Percentiles rank a stretch among this genome's conserved stretches.
Evolutionary conservation across 2,888 invertebrate genomes (phyloP).

Genomic region (Lycophotia porphyrea): DNA sequence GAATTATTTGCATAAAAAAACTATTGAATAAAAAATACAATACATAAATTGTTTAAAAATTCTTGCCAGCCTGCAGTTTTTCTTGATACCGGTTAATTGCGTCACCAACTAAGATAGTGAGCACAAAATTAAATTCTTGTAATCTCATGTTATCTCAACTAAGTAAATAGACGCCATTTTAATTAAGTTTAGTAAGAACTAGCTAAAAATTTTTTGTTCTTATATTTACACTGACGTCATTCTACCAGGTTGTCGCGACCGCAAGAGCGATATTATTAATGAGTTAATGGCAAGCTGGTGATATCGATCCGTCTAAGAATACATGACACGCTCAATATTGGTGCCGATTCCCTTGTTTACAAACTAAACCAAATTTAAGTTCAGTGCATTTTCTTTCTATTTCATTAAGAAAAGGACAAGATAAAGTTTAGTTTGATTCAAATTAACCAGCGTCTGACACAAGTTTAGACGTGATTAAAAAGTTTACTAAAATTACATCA

Average conservation of each 20-base stretch:
- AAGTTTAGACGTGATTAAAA: no score
- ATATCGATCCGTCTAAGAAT: constrained; percentile 28
- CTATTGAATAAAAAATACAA: constrained; percentile 17
- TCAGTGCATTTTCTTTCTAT: no score
- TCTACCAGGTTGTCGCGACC: background rate
- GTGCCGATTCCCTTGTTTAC: no score
- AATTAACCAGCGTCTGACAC: no score
- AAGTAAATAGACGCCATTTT: constrained; percentile 30
- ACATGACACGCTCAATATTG: background rate
- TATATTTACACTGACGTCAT: constrained; percentile 2
- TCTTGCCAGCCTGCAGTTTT: background rate
- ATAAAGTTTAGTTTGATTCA: no score
- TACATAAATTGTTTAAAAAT: background rate
- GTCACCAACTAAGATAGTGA: constrained; percentile 17
- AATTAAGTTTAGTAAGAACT: constrained; percentile 16
- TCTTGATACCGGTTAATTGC: constrained; percentile 13
- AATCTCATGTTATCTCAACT: constrained; percentile 19
- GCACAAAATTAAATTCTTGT: constrained; percentile 15
- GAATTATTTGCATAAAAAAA: constrained; percentile 21
- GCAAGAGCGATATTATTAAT: constrained; percentile 12
- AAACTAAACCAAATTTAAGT: no score
- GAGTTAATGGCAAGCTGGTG: background rate
- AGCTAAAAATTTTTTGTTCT: constrained; percentile 24
- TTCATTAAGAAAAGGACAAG: no score
- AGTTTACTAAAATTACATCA: no score